A percentile compares a stretch with the other conserved stretches of the same genome.
Evolutionary conservation across 2,797 vertebrate genomes (phyloP).

Genomic region (Microcaecilia unicolor): DNA sequence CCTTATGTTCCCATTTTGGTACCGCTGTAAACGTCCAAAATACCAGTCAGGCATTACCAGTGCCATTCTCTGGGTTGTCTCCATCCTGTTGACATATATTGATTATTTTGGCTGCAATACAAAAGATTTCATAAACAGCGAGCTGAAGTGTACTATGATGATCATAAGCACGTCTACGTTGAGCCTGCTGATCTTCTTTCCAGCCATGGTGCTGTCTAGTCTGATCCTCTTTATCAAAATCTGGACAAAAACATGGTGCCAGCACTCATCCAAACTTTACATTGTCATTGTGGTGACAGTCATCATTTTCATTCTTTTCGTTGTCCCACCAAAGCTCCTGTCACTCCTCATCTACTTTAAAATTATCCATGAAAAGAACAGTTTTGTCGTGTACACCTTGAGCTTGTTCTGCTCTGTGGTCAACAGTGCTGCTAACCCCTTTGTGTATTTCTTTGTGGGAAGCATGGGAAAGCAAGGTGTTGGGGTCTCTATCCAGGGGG

Average conservation of each 20-base stretch:
- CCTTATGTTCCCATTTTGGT: slow-evolving; percentile 18
- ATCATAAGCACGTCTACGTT: not conserved
- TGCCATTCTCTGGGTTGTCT: slow-evolving; percentile 4
- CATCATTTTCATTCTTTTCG: slow-evolving; percentile 22
- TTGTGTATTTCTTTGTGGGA: slow-evolving; percentile 38
- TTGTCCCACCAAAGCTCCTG: slow-evolving; percentile 13
- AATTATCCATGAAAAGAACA: slow-evolving; percentile 27
- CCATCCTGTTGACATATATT: not conserved
- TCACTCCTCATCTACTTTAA: slow-evolving; percentile 18
- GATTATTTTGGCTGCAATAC: not conserved
- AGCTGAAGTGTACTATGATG: not conserved
- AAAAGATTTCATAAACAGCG: not conserved
- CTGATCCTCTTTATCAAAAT: slow-evolving; percentile 34
- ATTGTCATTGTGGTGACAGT: slow-evolving; percentile 16
- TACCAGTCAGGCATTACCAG: slow-evolving; percentile 6
- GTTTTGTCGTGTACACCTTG: slow-evolving; percentile 49
- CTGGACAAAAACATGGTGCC: not conserved
- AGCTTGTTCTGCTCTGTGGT: slow-evolving; percentile 6
- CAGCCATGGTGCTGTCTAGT: slow-evolving; percentile 19
- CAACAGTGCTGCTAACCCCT: slow-evolving; percentile 28
- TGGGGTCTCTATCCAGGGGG: slow-evolving; percentile 1
- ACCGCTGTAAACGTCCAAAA: slow-evolving; percentile 6
- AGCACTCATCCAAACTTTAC: not conserved
- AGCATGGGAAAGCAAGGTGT: not conserved
- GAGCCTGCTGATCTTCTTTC: slow-evolving; percentile 19